Evolutionary conservation across 2,113 vertebrate genomes (phyloP), one percentile per base, ranked within the genome.

Genomic region (Tragulus kanchil): DNA sequence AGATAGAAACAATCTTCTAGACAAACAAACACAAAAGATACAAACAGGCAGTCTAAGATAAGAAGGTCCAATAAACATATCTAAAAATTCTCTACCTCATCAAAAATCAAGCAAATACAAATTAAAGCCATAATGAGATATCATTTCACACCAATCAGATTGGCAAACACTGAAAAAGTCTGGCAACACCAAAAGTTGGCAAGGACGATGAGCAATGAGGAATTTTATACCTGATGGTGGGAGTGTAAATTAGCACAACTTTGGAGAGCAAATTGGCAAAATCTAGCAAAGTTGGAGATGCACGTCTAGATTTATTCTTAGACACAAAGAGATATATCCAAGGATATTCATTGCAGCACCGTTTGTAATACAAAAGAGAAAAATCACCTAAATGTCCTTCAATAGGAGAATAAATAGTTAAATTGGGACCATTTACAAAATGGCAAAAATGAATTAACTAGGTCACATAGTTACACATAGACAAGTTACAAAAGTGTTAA

Each of bases 221-320:
- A 84, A 61, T 45, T 28, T 90, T 79, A 67, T 5, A 94, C n/a
- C 50, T 95, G 88, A 85, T 67, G 86, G 73, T 50, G 67, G 45
- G 52, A 75, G 16, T 69, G 45, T 85, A 93, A 96, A 96, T 95
- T 52, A 96, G 73, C 79, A 96, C 78, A 92, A 73, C 42, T 93
- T 83, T 87, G 67, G n/a, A 95, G 28, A 56, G 50, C 19, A 94
- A 75, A 96, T 4, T 90, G 81, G 93, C 71, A 67, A 58, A 25
- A 90, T 48, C 52, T 89, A 92, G 42, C 69, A 86, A 93, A 92
- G 58, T 1, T 54, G 28, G 92, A 82, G 59, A 93, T 62, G n/a
- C 6, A 71, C 7, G 79, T 42, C 54, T 90, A 85, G 26, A 85
- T 78, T 96, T 95, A 93, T 92, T 94, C 48, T 94, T 86, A 94